These are phyloP conservation scores for Pluvialis apricaria DNA, from an alignment of 2,113 vertebrate species.

Conservation along the genomic window DNA sequence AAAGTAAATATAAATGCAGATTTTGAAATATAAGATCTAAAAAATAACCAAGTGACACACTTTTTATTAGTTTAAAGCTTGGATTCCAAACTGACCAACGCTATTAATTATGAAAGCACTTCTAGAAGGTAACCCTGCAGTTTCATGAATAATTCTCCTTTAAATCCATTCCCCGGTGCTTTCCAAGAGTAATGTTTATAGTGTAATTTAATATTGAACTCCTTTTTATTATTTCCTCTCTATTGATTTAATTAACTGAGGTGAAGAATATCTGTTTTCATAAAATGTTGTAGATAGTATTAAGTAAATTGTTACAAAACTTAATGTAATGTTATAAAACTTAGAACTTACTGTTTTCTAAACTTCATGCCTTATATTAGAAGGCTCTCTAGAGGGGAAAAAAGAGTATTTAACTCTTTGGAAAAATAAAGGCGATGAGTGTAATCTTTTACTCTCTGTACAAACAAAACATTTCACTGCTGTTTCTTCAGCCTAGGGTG, in stretches of 20 bases:
- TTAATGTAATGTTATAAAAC: background rate
- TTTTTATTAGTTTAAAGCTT: background rate
- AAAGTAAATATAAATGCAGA: background rate
- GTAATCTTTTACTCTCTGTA: background rate
- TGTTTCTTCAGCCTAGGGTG: background rate
- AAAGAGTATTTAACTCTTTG: background rate
- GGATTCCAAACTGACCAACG: background rate
- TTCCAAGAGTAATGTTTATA: background rate
- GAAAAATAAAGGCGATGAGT: background rate
- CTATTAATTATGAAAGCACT: background rate
- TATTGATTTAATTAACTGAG: background rate
- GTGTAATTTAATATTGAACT: background rate
- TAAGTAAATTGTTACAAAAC: background rate
- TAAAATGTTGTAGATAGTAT: background rate
- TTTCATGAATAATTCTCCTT: background rate
- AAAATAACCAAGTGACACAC: background rate
- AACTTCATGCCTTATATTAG: background rate
- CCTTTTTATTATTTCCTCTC: background rate
- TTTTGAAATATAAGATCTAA: background rate
- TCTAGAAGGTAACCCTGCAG: background rate
- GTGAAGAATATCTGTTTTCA: background rate
- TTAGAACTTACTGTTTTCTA: background rate
- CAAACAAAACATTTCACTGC: background rate
- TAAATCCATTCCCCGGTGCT: background rate
- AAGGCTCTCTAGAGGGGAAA: background rate